phyloP scores from a whole-genome alignment of 2,797 vertebrate genomes.

The Microcaecilia unicolor region DNA sequence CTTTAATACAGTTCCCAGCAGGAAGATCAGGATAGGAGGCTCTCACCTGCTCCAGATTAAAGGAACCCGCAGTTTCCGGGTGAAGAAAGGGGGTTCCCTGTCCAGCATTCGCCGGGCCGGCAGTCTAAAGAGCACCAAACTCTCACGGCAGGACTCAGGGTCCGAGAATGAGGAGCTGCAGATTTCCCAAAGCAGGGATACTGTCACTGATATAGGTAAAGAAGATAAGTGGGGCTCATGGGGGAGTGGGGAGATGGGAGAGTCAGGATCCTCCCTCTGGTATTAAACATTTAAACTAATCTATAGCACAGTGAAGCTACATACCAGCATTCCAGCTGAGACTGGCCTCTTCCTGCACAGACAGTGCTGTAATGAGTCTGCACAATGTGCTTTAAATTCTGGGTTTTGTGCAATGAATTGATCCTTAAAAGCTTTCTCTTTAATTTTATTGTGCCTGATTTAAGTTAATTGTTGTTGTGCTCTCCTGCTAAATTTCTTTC shows the following conservation, averaged over 20 bases:
- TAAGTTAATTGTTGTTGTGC: no score
- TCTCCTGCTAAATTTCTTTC: no score
- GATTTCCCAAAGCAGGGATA: constrained; percentile 96
- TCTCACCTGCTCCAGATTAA: constrained; percentile 97
- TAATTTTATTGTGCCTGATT: no score
- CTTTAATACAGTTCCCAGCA: constrained; percentile 75
- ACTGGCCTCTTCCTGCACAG: not conserved
- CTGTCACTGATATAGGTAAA: constrained; percentile 93
- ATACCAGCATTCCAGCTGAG: not conserved
- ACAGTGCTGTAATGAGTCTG: not conserved
- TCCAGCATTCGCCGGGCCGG: constrained; percentile 92
- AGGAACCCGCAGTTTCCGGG: constrained; percentile 92
- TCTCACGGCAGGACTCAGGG: constrained; percentile 95
- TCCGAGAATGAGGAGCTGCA: constrained; percentile 95
- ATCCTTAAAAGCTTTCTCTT: no score
- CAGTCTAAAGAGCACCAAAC: constrained; percentile 97
- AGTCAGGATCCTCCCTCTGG: no score
- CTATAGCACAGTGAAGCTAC: not conserved
- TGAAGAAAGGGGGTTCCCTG: constrained; percentile 95
- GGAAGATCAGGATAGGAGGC: constrained; percentile 93
- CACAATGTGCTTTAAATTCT: constrained; percentile 12
- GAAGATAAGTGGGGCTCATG: constrained; percentile 52
- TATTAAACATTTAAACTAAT: not conserved
- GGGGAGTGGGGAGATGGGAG: constrained; percentile 50
- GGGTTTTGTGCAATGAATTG: not conserved